phyloP scores from a whole-genome alignment of 1,140 invertebrate species.

The Drosophila serrata region DNA sequence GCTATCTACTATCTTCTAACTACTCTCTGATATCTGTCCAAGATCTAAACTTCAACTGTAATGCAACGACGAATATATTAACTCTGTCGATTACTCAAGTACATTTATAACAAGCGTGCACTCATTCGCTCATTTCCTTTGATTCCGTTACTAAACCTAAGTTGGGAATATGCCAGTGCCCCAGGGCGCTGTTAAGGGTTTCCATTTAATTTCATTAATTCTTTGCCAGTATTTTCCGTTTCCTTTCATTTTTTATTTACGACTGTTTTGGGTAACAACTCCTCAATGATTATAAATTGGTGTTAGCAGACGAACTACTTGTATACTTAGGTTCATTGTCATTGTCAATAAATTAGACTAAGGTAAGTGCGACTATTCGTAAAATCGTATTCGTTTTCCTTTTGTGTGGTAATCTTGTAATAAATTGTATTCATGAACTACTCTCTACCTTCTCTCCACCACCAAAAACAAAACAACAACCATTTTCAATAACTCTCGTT shows the following conservation, averaged over 20 bases:
- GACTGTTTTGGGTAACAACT: conserved; percentile 51
- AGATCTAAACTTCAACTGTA: conserved; percentile 35
- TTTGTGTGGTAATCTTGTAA: conserved; percentile 72
- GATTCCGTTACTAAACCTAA: conserved; percentile 35
- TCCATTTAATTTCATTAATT: conserved; percentile 2
- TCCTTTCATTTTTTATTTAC: conserved; percentile 12
- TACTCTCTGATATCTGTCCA: conserved; percentile 20
- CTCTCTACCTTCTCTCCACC: conserved; percentile 21
- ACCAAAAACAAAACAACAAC: conserved; percentile 36
- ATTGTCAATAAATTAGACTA: conserved; percentile 59
- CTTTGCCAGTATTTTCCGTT: conserved; percentile 14
- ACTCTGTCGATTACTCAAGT: conserved; percentile 23
- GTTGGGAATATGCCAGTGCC: conserved; percentile 7
- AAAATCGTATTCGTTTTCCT: conserved; percentile 38
- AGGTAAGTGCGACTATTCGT: conserved; percentile 69
- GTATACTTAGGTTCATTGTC: conserved; percentile 55
- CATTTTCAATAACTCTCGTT: conserved; percentile 48
- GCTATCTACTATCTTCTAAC: conserved; percentile 13
- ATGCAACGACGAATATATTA: conserved; percentile 56
- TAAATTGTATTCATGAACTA: conserved; percentile 64
- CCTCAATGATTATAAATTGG: conserved; percentile 35
- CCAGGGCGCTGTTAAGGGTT: not conserved
- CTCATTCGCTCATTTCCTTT: conserved; percentile 51
- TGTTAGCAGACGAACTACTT: conserved; percentile 56
- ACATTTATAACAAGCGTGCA: conserved; percentile 38